Base-by-base conservation (phyloP, 2,888 invertebrate species). In the Andrena praecox region DNA sequence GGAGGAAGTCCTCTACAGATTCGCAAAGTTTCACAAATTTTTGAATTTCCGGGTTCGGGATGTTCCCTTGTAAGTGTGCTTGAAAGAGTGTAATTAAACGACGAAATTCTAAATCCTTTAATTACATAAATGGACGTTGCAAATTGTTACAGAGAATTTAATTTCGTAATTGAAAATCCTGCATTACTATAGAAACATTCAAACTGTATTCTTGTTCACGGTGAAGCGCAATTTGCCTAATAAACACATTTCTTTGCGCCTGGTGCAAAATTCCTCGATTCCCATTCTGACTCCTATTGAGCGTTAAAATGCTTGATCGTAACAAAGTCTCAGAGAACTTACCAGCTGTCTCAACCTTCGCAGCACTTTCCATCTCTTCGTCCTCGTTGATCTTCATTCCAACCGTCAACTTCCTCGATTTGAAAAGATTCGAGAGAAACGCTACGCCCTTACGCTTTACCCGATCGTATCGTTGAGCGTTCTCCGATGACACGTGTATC, bases 381-480 rank as follows among this genome's bases (percentile, higher is more conserved):
- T 92, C 93, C 86, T 93, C 93, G 84, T 93, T 91, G 89, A 93
- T 92, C 91, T 92, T 93, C 93, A 93, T 93, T 73, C 93, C 93
- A 89, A 92, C 81, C 81, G 90, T 87, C 82, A 92, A 85, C 89
- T 90, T 93, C 82, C 90, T 92, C 74, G 90, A 89, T 77, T 90
- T 92, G 85, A 93, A 93, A 29, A 94, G 85, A 79, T 88, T 91
- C 67, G 92, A 89, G 63, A 93, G 86, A 87, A 93, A 93, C 60
- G 91, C 91, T 69, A 92, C 90, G 66, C 93, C 91, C 86, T 94
- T 94, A 54, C 93, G 93, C 81, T 93, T 93, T 82, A 94, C 85
- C 84, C 92, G 91, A 74, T 92, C 91, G 91, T 92, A 93, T 85
- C 91, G 92, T 76, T 92, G 92, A 85, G 89, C 90, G 88, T 89